Evolutionary conservation across 1,140 invertebrate genomes (phyloP).

Genomic region (Goniozus legneri): DNA sequence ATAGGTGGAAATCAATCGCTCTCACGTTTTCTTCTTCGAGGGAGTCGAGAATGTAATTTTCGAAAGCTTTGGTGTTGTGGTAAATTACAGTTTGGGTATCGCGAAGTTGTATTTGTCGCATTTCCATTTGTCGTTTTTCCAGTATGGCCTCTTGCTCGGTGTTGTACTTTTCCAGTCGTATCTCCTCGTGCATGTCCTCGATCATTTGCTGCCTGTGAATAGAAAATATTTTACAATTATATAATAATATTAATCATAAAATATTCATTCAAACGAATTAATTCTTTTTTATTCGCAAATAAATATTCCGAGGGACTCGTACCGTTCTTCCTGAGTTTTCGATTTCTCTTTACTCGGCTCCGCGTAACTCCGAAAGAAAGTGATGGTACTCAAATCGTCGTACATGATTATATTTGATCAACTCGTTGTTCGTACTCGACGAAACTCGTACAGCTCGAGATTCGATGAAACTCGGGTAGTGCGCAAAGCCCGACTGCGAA

Average conservation of each 20-base stretch:
- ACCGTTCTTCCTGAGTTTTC: constrained; percentile 30
- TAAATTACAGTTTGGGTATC: constrained; percentile 16
- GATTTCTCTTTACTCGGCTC: constrained; percentile 21
- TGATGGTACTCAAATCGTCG: constrained; percentile 25
- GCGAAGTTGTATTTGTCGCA: constrained; percentile 28
- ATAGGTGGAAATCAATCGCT: too few relatives aligned
- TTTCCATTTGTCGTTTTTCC: constrained; percentile 22
- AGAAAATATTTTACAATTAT: background rate
- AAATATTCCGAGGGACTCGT: too few relatives aligned
- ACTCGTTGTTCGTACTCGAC: background rate
- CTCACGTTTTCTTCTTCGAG: constrained; percentile 33
- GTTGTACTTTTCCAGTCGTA: constrained; percentile 31
- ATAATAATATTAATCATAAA: too few relatives aligned
- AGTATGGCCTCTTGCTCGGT: constrained; percentile 13
- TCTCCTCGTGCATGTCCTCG: constrained; percentile 38
- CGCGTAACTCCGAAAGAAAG: constrained; percentile 32
- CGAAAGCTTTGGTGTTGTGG: constrained; percentile 20
- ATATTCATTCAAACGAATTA: too few relatives aligned
- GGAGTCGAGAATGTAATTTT: constrained; percentile 15
- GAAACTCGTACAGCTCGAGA: background rate
- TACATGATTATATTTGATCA: constrained; percentile 15
- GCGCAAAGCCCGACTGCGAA: constrained; percentile 9
- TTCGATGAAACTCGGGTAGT: background rate
- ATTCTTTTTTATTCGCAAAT: too few relatives aligned
- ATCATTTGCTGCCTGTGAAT: constrained; percentile 27